phyloP scores from a whole-genome alignment of 2,888 invertebrate genomes.

The Macaria notata region DNA sequence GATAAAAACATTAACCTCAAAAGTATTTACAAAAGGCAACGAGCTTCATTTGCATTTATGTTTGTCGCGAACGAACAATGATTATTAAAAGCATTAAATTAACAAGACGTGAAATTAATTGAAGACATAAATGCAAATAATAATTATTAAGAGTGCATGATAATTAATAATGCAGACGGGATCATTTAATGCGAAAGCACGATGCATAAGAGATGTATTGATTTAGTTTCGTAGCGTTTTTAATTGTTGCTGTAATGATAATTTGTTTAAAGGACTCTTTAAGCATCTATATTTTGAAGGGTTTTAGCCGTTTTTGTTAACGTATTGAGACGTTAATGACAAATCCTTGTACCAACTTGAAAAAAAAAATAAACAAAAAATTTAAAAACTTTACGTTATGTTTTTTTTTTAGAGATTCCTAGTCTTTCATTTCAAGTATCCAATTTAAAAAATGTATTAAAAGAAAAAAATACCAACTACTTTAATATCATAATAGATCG shows the following conservation, averaged over 20 bases:
- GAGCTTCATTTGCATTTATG: slow-evolving; percentile 9
- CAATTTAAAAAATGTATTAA: background rate
- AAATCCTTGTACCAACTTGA: too few relatives aligned
- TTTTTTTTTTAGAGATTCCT: too few relatives aligned
- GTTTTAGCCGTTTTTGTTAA: too few relatives aligned
- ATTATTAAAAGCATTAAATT: slow-evolving; percentile 17
- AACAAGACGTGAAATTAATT: slow-evolving; percentile 22
- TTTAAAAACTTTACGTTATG: too few relatives aligned
- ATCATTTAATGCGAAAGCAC: slow-evolving; percentile 12
- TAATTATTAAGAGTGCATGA: background rate
- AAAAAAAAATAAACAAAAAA: too few relatives aligned
- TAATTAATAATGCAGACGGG: slow-evolving; percentile 16
- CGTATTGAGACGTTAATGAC: too few relatives aligned
- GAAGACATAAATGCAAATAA: slow-evolving; percentile 10
- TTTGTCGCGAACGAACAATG: slow-evolving; percentile 13
- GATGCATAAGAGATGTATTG: slow-evolving; percentile 7
- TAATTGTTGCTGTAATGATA: background rate
- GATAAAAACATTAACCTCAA: background rate
- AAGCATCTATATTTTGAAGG: too few relatives aligned
- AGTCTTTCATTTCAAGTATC: too few relatives aligned
- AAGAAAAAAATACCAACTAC: too few relatives aligned
- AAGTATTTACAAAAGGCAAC: slow-evolving; percentile 2
- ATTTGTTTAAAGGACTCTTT: too few relatives aligned
- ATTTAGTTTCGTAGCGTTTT: slow-evolving; percentile 2
- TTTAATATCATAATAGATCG: too few relatives aligned